Evolutionary conservation across 2,113 vertebrate genomes (phyloP).

Genomic region (Natator depressus): DNA sequence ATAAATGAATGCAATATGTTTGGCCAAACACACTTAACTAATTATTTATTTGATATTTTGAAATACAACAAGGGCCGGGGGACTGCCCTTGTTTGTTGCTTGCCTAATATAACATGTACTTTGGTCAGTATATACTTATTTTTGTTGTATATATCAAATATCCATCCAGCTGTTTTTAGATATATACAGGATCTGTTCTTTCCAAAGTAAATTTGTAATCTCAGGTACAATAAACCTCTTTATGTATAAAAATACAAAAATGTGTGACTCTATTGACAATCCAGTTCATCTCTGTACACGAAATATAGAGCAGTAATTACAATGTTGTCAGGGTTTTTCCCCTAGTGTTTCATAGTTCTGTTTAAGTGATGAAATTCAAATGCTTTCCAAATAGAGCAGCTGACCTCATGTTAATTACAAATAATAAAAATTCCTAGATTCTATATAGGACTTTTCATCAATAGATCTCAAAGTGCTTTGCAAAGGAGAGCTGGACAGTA

Average conservation of each 20-base stretch:
- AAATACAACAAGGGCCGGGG: background rate
- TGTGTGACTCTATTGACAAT: background rate
- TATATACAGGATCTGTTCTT: slow-evolving; percentile 66
- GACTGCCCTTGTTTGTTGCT: background rate
- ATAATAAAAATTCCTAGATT: background rate
- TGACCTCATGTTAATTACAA: background rate
- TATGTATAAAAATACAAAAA: slow-evolving; percentile 8
- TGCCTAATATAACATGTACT: background rate
- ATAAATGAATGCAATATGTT: background rate
- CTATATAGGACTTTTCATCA: background rate
- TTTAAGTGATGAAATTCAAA: background rate
- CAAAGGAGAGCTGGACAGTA: background rate
- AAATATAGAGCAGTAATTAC: background rate
- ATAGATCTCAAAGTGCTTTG: slow-evolving; percentile 14
- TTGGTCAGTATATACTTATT: background rate
- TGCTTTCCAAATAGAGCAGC: background rate
- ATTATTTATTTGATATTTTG: background rate
- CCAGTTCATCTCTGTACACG: background rate
- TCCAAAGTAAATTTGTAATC: slow-evolving; percentile 74
- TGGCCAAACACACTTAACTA: background rate
- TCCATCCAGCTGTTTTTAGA: slow-evolving; percentile 81
- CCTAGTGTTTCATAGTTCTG: background rate
- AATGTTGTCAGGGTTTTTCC: background rate
- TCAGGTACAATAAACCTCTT: slow-evolving; percentile 77
- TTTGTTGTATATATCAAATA: slow-evolving; percentile 69